A percentile compares a stretch with the other conserved stretches of the same genome.
phyloP scores from a whole-genome alignment of 2,113 vertebrate genomes.

The Lophotis ruficrista region DNA sequence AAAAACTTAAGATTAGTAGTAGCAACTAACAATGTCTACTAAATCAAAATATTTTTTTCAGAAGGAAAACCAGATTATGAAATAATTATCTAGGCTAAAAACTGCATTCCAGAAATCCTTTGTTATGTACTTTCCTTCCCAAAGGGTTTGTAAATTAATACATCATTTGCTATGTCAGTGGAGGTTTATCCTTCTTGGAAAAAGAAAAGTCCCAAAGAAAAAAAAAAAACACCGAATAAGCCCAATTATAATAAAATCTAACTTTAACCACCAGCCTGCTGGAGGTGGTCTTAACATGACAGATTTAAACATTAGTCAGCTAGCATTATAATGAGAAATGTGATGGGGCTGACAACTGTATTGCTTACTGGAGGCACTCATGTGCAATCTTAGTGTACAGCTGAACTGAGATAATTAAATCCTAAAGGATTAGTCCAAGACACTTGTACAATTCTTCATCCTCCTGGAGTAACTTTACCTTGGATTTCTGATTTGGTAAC shows the following conservation, averaged over 20 bases:
- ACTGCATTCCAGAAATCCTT: conserved; percentile 27
- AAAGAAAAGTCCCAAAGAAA: conserved; percentile 51
- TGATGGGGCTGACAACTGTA: not conserved
- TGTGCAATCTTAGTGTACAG: not conserved
- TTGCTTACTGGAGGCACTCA: not conserved
- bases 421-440: not conserved
- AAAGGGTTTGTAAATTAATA: conserved; percentile 63
- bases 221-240: not conserved
- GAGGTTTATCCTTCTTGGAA: conserved; percentile 45
- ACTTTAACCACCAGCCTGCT: not conserved
- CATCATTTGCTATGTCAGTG: conserved; percentile 51
- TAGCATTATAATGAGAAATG: not conserved
- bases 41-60: not conserved
- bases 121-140: conserved; percentile 57
- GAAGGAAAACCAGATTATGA: conserved; percentile 26
- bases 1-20: not conserved
- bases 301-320: not conserved
- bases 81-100: conserved; percentile 16
- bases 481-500: not conserved
- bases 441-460: not conserved
- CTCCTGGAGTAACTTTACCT: not conserved
- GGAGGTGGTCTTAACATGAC: conserved; percentile 35
- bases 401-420: not conserved
- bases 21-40: conserved; percentile 29
- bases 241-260: conserved; percentile 34